Base-by-base conservation (phyloP, 2,113 vertebrate species). In the Nesogale talazaci region DNA sequence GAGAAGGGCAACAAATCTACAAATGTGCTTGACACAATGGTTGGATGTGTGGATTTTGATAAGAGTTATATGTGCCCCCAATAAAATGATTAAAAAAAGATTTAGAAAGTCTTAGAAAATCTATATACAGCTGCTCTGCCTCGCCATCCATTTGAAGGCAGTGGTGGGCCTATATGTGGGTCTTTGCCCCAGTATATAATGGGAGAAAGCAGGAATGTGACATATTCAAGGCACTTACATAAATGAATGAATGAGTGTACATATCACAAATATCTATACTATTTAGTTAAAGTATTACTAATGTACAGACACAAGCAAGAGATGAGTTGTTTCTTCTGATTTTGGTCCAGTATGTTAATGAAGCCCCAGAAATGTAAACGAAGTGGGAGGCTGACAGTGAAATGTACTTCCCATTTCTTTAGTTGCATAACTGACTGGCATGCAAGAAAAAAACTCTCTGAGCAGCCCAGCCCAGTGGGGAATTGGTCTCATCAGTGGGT, bases 201-300 rank as follows among this genome's bases (percentile, higher is more conserved):
- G 46, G 34, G 23, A 42, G 84, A 65, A 88, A 74, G 65, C 2
- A 88, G 59, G 82, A 76, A 69, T 20, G 16, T 36, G 9, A 69
- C 52, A n/a, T 86, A 86, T 89, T 89, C n/a, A 89, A n/a, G 34
- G 59, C 38, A 52, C 70, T 86, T 76, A 56, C 0, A 34, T 89
- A 70, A 72, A 29, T 65, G 38, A 83, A 34, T 63, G 3, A 5
- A 70, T 31, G 46, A 12, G 46, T 11, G 63, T 31, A n/a, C 69
- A 77, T 86, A 69, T 69, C 46, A 86, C 52, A 19, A 6, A 29
- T 52, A 52, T 52, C 14, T 52, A 12, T 70, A 81, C 31, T 20
- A 16, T 67, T 61, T 63, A 15, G 22, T 56, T 16, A 31, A 77
- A 86, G n/a, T 6, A 40, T n/a, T 31, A 3, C 38, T 88, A 65